Evolutionary conservation across 2,888 invertebrate genomes (phyloP), one percentile per base, ranked within the genome.

Genomic region (Synanthedon tipuliformis): DNA sequence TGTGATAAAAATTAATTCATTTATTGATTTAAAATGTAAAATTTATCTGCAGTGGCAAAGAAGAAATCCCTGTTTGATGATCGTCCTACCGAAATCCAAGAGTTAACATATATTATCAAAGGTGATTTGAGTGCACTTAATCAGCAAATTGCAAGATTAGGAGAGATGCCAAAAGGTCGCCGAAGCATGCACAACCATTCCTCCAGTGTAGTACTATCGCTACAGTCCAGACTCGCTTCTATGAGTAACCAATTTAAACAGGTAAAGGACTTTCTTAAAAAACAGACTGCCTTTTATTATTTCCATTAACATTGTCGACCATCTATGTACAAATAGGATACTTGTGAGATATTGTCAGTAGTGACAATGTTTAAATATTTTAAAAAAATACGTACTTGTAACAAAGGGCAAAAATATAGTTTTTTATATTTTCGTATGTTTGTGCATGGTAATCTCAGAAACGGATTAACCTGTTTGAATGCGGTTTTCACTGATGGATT

Each of bases 161-260:
- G 95, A 69, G 94, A 95, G 68, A 91, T 95, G 71, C 94, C 94
- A 0, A 91, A 92, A 69, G 90, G 91, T 55, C 93, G 95, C 66
- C 88, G 91, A 59, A 97, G 97, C 78, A 91, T 97, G 81, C 92
- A 95, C 63, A 95, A 95, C 60, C 96, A 96, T 89, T 95, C 96
- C 54, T 96, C 95, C 50, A 97, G 95, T 74, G 96, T 98, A 58
- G 97, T 98, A 8, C 90, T 97, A 56, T 94, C 96, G 4, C 81
- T 97, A 56, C 97, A 97, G 87, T 97, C 98, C 1, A 95, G 97
- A 77, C 87, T 99, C 62, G 99, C 98, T 40, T 93, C 93, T 58
- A 98, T 99, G 95, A 98, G 98, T 50, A 97, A 95, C 59, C 96
- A 98, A 71, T 99, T 99, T 77, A 98, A 99, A 84, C 95, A 94